These are phyloP conservation scores for Exaiptasia diaphana DNA, from an alignment of 64 coral and sea anemone genomes.

Conservation along the genomic window DNA sequence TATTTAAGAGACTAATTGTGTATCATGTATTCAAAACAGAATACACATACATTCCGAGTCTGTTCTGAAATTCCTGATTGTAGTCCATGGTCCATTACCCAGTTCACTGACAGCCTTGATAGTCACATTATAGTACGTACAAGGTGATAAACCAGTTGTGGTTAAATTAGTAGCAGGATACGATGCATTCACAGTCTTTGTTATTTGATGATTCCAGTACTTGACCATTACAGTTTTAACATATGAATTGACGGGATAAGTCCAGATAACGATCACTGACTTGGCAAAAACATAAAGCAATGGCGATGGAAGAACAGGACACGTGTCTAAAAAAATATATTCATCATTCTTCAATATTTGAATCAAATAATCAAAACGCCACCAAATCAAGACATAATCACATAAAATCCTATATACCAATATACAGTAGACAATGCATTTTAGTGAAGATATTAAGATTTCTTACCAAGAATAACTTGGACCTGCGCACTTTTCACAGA, in stretches of 20 bases:
- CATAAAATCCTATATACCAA: too few species aligned
- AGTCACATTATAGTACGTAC: conserved; percentile 34
- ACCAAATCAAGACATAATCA: too few species aligned
- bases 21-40: background rate
- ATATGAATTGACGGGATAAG: background rate
- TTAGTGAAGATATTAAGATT: too few species aligned
- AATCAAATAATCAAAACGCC: too few species aligned
- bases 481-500: background rate
- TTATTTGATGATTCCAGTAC: background rate
- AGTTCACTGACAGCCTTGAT: conserved; percentile 31
- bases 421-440: too few species aligned
- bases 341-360: too few species aligned
- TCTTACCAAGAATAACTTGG: background rate
- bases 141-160: conserved; percentile 3
- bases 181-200: background rate
- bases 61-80: background rate
- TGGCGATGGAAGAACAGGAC: too few species aligned
- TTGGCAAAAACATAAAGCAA: too few species aligned
- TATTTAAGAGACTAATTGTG: background rate
- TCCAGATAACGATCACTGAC: background rate
- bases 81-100: conserved; percentile 38
- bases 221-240: background rate
- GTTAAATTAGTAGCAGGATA: background rate
- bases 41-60: conserved; percentile 20
- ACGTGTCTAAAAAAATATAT: too few species aligned